phyloP scores from a whole-genome alignment of 2,113 vertebrate genomes.

The Dromiciops gliroides region DNA sequence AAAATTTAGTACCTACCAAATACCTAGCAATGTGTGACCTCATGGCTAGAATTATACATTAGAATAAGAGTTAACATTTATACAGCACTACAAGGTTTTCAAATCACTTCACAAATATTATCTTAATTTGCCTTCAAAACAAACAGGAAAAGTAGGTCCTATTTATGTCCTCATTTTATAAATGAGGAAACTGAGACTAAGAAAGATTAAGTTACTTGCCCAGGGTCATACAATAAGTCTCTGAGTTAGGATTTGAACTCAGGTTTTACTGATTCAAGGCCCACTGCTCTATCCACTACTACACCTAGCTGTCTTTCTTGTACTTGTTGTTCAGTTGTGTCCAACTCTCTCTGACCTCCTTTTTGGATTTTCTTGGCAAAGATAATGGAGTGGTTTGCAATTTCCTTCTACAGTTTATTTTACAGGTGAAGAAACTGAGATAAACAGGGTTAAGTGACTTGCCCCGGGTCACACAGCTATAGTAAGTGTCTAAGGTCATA shows the following conservation, averaged over 20 bases:
- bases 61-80: neutral
- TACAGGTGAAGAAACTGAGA: neutral
- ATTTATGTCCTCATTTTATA: neutral
- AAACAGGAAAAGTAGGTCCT: neutral
- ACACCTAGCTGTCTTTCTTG: too few species aligned
- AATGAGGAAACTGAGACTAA: too few species aligned
- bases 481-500: neutral
- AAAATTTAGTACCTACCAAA: neutral
- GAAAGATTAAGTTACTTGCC: too few species aligned
- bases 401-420: too few species aligned
- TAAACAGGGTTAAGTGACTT: neutral
- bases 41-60: neutral
- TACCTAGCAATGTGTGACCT: neutral
- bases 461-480: neutral
- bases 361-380: too few species aligned
- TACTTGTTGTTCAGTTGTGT: too few species aligned
- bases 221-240: too few species aligned
- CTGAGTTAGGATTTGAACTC: too few species aligned
- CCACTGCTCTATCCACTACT: too few species aligned
- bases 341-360: too few species aligned
- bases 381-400: too few species aligned
- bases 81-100: neutral
- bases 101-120: neutral
- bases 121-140: neutral
- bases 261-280: neutral